Evolutionary conservation across 2,797 vertebrate genomes (phyloP).

Genomic region (Harpagifer antarcticus): DNA sequence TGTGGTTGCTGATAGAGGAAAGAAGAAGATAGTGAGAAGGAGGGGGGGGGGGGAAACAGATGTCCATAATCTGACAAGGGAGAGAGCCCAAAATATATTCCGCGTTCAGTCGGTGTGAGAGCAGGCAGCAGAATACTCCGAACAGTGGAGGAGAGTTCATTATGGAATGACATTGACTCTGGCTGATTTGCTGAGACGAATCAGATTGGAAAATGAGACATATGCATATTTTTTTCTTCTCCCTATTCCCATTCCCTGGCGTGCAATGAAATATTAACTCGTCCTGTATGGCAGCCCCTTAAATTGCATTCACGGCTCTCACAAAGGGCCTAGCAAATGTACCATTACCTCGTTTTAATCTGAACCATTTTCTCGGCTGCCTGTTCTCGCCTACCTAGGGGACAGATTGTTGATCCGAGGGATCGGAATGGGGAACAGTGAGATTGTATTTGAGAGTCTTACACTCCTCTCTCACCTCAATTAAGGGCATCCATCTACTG

Average conservation of each 20-base stretch:
- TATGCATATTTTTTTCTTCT: slow-evolving; percentile 58
- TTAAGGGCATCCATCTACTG: slow-evolving; percentile 52
- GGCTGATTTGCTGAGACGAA: slow-evolving; percentile 83
- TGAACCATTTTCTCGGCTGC: slow-evolving; percentile 74
- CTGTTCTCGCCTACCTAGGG: slow-evolving; percentile 64
- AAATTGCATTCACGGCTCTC: slow-evolving; percentile 78
- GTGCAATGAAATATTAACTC: slow-evolving; percentile 84
- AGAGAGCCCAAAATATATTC: slow-evolving; percentile 55
- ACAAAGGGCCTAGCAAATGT: slow-evolving; percentile 81
- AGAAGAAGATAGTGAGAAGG: slow-evolving; percentile 17
- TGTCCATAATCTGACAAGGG: slow-evolving; percentile 55
- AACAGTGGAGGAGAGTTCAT: slow-evolving; percentile 75
- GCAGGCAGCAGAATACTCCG: slow-evolving; percentile 56
- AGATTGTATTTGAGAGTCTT: slow-evolving; percentile 59
- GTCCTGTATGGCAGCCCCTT: slow-evolving; percentile 74
- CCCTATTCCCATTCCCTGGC: slow-evolving; percentile 67
- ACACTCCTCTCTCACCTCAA: slow-evolving; percentile 53
- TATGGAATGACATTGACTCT: slow-evolving; percentile 79
- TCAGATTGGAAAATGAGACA: slow-evolving; percentile 84
- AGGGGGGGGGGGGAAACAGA: slow-evolving; percentile 23
- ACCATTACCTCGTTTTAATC: slow-evolving; percentile 86
- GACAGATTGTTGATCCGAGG: slow-evolving; percentile 78
- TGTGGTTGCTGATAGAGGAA: slow-evolving; percentile 27
- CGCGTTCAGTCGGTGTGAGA: slow-evolving; percentile 48
- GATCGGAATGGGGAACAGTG: slow-evolving; percentile 60